These are phyloP conservation scores for Ceratothoa steindachneri DNA, from an alignment of 2,888 invertebrate genomes.

Conservation along the genomic window DNA sequence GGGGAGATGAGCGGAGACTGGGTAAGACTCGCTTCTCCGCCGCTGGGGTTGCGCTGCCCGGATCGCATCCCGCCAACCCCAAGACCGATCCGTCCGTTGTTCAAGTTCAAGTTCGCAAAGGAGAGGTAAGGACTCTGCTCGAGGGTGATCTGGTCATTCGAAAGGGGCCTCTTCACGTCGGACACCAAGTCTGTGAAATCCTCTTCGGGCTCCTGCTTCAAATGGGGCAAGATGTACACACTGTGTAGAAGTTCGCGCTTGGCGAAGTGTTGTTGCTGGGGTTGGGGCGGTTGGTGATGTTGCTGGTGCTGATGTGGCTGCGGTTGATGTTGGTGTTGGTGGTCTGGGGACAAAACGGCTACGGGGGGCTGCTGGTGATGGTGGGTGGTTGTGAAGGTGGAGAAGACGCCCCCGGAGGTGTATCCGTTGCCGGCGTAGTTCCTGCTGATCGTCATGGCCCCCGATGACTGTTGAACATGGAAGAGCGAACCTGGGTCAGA, in stretches of 20 bases:
- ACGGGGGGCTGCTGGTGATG: not conserved
- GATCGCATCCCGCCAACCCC: not conserved
- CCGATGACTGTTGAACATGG: no score
- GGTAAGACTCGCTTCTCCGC: not conserved
- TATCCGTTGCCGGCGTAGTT: not conserved
- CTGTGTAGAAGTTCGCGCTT: not conserved
- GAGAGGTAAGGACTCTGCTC: not conserved
- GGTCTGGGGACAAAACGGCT: not conserved
- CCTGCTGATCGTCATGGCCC: not conserved
- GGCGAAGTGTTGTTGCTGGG: not conserved
- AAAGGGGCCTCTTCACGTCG: not conserved
- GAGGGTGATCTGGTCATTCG: not conserved
- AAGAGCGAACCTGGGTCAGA: no score
- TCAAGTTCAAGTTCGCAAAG: not conserved
- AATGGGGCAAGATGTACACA: not conserved
- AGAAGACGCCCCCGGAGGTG: not conserved
- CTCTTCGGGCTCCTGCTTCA: not conserved
- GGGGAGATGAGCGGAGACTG: not conserved
- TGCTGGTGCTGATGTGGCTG: not conserved
- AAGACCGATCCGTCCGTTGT: not conserved
- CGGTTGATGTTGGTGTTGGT: not conserved
- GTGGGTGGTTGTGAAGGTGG: not conserved
- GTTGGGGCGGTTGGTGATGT: not conserved
- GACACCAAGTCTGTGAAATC: not conserved
- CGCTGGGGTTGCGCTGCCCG: not conserved